Percentiles rank a stretch among this genome's conserved stretches.
These are phyloP conservation scores for Takifugu bimaculatus DNA, from an alignment of 2,113 vertebrate genomes.

Conservation along the genomic window DNA sequence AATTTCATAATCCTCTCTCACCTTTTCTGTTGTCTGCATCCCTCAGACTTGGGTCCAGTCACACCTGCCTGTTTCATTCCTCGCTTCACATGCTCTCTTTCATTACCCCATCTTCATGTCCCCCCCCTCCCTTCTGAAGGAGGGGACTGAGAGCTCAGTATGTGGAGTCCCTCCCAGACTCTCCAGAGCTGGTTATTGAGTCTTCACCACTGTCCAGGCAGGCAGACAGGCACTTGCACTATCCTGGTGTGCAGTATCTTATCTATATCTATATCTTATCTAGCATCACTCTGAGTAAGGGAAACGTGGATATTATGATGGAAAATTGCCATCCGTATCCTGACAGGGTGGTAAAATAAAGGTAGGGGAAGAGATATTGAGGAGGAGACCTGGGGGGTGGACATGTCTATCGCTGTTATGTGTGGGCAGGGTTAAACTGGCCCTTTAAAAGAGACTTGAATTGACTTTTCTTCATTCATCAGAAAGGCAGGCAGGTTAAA, in stretches of 20 bases:
- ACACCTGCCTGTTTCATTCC: constrained; percentile 1
- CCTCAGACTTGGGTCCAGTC: neutral
- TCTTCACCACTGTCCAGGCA: constrained; percentile 14
- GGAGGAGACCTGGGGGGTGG: neutral
- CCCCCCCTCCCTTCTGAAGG: constrained; percentile 29
- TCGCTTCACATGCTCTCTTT: constrained; percentile 12
- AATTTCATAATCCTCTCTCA: neutral
- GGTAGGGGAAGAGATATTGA: constrained; percentile 11
- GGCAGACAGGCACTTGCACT: constrained; percentile 17
- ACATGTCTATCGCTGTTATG: constrained; percentile 35
- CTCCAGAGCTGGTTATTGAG: constrained; percentile 29
- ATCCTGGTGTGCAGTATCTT: constrained; percentile 20
- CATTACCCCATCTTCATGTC: constrained; percentile 10
- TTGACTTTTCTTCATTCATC: constrained; percentile 39
- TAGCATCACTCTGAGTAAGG: constrained; percentile 10
- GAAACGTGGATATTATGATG: constrained; percentile 31
- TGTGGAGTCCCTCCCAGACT: constrained; percentile 48
- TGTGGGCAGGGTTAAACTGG: constrained; percentile 73
- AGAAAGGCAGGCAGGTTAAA: constrained; percentile 34
- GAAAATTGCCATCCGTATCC: constrained; percentile 6
- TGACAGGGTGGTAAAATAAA: constrained; percentile 4
- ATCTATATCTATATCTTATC: constrained; percentile 29
- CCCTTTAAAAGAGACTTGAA: constrained; percentile 66
- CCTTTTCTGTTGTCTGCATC: constrained; percentile 5
- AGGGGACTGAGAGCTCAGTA: constrained; percentile 50